These are phyloP conservation scores for Argyresthia albistria DNA, from an alignment of 2,888 invertebrate species.

Conservation along the genomic window DNA sequence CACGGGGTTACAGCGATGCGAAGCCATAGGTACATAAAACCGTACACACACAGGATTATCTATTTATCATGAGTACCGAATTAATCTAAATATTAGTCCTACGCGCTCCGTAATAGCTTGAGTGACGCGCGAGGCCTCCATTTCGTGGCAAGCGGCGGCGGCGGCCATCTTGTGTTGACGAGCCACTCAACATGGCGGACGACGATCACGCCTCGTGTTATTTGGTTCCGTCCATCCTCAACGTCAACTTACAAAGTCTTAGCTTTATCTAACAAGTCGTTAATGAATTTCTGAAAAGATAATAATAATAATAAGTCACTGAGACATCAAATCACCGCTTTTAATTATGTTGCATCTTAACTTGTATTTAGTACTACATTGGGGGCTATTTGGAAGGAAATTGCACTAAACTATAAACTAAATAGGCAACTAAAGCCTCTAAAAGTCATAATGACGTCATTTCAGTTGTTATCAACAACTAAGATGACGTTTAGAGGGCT, in stretches of 20 bases:
- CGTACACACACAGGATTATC: constrained; percentile 3
- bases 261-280: constrained; percentile 89
- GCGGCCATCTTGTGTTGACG: constrained; percentile 7
- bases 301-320: no score
- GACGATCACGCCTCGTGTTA: constrained; percentile 16
- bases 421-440: no score
- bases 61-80: constrained; percentile 3
- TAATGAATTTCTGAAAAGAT: constrained; percentile 87
- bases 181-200: neutral
- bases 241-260: constrained; percentile 79
- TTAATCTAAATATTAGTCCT: constrained; percentile 4
- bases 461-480: no score
- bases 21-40: constrained; percentile 2
- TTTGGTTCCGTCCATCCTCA: constrained; percentile 24
- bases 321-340: no score
- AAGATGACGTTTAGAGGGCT: no score
- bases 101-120: neutral
- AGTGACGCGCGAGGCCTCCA: neutral
- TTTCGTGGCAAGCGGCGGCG: constrained; percentile 6
- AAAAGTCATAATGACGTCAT: no score
- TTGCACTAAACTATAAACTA: no score
- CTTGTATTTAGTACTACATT: no score
- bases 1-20: constrained; percentile 3
- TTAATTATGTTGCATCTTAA: no score
- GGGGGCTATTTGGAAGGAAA: no score